Evolutionary conservation across 1,140 invertebrate genomes (phyloP).

Genomic region (Bombus confusus): DNA sequence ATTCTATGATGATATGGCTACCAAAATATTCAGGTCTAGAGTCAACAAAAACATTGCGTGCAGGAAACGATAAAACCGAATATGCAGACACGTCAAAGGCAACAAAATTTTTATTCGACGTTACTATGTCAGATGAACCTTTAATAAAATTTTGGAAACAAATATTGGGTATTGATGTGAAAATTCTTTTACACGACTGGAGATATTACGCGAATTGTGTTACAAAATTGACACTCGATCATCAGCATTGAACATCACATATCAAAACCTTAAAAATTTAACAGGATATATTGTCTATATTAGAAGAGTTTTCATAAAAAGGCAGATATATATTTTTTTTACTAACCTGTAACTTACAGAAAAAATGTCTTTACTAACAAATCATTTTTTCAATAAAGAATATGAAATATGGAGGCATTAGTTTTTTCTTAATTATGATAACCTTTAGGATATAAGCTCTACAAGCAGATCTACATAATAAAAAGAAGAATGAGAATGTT

Average conservation of each 20-base stretch:
- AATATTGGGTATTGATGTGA: conserved; percentile 64
- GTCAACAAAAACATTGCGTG: conserved; percentile 20
- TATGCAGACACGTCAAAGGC: conserved; percentile 36
- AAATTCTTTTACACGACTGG: conserved; percentile 70
- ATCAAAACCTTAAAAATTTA: conserved; percentile 38
- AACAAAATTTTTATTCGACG: conserved; percentile 45
- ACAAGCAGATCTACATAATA: background rate
- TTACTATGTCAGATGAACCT: conserved; percentile 56
- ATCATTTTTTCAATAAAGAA: conserved; percentile 61
- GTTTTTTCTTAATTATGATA: conserved; percentile 4
- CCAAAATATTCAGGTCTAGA: conserved; percentile 72
- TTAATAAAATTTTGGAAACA: conserved; percentile 69
- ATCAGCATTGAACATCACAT: conserved; percentile 58
- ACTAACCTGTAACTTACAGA: conserved; percentile 66
- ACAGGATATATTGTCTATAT: conserved; percentile 14
- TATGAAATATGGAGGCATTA: conserved; percentile 4
- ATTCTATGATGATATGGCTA: conserved; percentile 81
- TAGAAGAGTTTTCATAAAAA: conserved; percentile 47
- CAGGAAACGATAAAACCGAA: conserved; percentile 51
- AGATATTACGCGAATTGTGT: conserved; percentile 71
- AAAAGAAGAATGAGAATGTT: background rate
- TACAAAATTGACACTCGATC: conserved; percentile 70
- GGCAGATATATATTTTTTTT: conserved; percentile 78
- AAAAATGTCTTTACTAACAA: conserved; percentile 49
- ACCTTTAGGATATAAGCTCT: background rate